Evolutionary conservation across 2,888 invertebrate species (phyloP).

Genomic region (Gastracanthus pulcherrimus): DNA sequence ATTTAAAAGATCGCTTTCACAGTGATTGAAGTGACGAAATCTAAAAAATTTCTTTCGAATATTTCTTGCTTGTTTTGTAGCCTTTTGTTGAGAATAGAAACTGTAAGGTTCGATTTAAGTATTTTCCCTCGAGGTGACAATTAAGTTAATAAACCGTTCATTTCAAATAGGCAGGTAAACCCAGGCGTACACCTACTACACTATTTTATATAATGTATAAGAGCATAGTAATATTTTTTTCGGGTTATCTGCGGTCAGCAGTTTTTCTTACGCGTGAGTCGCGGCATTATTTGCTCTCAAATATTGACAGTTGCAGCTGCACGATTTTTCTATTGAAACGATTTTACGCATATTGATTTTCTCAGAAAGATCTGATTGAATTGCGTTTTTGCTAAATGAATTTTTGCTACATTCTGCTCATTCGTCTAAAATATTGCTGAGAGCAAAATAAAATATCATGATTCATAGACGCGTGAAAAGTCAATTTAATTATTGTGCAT

Average conservation of each 20-base stretch:
- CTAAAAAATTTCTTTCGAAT: no score
- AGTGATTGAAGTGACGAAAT: no score
- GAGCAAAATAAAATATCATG: no score
- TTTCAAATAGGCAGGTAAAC: not conserved
- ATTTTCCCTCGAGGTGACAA: not conserved
- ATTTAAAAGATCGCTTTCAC: no score
- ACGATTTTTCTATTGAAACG: constrained; percentile 4
- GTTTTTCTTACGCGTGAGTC: constrained; percentile 2
- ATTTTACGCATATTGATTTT: not conserved
- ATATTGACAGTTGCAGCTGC: constrained; percentile 17
- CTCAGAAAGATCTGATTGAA: not conserved
- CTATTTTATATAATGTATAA: not conserved
- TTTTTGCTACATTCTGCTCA: not conserved
- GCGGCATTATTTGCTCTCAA: constrained; percentile 21
- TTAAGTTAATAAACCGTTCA: not conserved
- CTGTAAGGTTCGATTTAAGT: not conserved
- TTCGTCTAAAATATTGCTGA: no score
- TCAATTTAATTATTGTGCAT: no score
- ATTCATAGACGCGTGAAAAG: no score
- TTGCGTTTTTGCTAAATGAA: not conserved
- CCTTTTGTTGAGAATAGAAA: no score
- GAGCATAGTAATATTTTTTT: not conserved
- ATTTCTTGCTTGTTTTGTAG: not conserved
- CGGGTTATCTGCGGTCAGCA: constrained; percentile 15
- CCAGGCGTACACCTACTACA: not conserved